These are phyloP conservation scores for Drosophila erecta DNA, from an alignment of 1,140 invertebrate genomes.

Conservation along the genomic window DNA sequence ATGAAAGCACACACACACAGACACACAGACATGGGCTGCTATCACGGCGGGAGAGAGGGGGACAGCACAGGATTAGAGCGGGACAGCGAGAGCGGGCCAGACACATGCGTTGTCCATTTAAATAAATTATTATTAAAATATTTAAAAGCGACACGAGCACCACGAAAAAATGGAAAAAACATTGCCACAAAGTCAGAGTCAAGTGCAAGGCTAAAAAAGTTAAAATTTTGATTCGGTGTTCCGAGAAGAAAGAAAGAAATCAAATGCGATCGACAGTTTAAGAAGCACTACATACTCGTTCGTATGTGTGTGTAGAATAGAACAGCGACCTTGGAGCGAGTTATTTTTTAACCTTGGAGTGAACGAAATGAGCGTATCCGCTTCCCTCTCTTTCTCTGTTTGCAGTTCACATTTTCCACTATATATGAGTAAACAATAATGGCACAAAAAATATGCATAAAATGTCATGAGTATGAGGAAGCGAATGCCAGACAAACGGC, in stretches of 20 bases:
- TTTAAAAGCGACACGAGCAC: constrained; percentile 13
- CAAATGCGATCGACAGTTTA: constrained; percentile 50
- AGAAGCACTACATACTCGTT: constrained; percentile 15
- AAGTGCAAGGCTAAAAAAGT: constrained; percentile 69
- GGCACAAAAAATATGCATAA: constrained; percentile 55
- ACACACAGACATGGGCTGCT: not conserved
- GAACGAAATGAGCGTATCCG: constrained; percentile 37
- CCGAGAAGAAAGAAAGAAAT: not conserved
- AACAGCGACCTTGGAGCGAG: constrained; percentile 71
- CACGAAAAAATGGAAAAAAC: not conserved
- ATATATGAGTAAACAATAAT: constrained; percentile 68
- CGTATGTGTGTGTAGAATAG: not conserved
- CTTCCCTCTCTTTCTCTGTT: constrained; percentile 23
- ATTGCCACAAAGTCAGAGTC: constrained; percentile 49
- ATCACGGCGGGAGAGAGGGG: constrained; percentile 1
- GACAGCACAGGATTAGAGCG: constrained; percentile 7
- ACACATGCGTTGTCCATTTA: constrained; percentile 71
- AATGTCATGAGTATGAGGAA: constrained; percentile 53
- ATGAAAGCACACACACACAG: constrained; percentile 58
- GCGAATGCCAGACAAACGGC: constrained; percentile 45
- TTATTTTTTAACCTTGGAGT: constrained; percentile 84
- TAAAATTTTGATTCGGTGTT: constrained; percentile 32
- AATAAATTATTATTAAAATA: constrained; percentile 71
- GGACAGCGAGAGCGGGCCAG: constrained; percentile 3
- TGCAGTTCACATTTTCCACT: constrained; percentile 51